Evolutionary conservation across 2,797 vertebrate genomes (phyloP).

Genomic region (Leuciscus waleckii): DNA sequence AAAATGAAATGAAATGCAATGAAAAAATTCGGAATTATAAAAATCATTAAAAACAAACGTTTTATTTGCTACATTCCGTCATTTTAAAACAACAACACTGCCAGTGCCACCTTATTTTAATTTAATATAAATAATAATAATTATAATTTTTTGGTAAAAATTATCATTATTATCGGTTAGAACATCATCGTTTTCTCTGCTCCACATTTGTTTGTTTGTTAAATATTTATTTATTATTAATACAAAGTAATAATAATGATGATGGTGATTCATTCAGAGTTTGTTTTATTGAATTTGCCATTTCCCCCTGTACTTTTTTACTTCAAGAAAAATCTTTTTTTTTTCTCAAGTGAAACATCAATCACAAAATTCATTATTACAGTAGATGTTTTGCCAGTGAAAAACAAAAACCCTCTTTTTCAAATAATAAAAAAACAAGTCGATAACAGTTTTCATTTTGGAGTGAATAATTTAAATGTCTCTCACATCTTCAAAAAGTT

Average conservation of each 20-base stretch:
- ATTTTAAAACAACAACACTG: too few relatives aligned
- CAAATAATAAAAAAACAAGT: not conserved
- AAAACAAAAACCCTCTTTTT: too few relatives aligned
- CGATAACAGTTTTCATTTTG: constrained; percentile 5
- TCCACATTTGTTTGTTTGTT: not conserved
- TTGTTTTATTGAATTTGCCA: not conserved
- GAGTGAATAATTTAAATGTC: not conserved
- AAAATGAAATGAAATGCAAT: too few relatives aligned
- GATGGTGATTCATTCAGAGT: not conserved
- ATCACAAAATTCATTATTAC: not conserved
- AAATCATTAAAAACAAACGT: too few relatives aligned
- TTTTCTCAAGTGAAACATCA: too few relatives aligned
- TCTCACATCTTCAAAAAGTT: not conserved
- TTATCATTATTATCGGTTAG: not conserved
- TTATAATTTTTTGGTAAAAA: too few relatives aligned
- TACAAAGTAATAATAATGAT: not conserved
- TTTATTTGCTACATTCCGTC: too few relatives aligned
- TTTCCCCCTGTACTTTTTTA: not conserved
- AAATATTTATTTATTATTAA: too few relatives aligned
- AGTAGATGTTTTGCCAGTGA: not conserved
- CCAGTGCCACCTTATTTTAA: too few relatives aligned
- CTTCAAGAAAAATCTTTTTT: too few relatives aligned
- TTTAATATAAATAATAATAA: too few relatives aligned
- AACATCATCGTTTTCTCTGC: not conserved
- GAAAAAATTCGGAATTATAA: too few relatives aligned